phyloP scores from a whole-genome alignment of 2,113 vertebrate species.

The Pantherophis guttatus region DNA sequence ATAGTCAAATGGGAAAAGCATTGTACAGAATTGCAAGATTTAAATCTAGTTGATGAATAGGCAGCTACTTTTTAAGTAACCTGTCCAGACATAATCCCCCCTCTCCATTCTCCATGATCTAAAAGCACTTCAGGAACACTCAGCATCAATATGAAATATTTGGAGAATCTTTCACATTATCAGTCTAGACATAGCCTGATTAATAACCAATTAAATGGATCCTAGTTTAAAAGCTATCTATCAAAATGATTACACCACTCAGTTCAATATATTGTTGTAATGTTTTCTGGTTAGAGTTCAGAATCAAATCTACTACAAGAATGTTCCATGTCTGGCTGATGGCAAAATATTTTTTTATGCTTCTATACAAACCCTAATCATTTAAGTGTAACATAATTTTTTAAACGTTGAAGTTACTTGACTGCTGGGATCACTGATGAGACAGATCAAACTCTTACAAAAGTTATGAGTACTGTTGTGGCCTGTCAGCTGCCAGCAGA shows the following conservation, averaged over 20 bases:
- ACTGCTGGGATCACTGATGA: background rate
- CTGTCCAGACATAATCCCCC: slow-evolving; percentile 58
- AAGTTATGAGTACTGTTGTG: background rate
- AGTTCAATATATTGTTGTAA: slow-evolving; percentile 61
- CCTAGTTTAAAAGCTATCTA: slow-evolving; percentile 54
- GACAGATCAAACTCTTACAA: too few relatives aligned
- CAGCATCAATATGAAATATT: slow-evolving; percentile 48
- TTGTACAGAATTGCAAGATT: slow-evolving; percentile 41
- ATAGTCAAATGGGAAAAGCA: slow-evolving; percentile 38
- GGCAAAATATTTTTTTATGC: background rate
- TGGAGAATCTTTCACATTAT: slow-evolving; percentile 61
- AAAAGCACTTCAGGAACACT: slow-evolving; percentile 57
- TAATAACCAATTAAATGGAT: slow-evolving; percentile 61
- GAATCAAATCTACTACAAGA: background rate
- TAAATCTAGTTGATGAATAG: slow-evolving; percentile 63
- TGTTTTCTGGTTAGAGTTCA: slow-evolving; percentile 54
- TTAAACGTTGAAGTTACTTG: background rate
- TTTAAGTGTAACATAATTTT: background rate
- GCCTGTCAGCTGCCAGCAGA: too few relatives aligned
- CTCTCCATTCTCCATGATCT: slow-evolving; percentile 55
- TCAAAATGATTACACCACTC: slow-evolving; percentile 60
- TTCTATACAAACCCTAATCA: background rate
- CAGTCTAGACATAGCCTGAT: slow-evolving; percentile 51
- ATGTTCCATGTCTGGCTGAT: background rate
- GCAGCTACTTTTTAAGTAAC: slow-evolving; percentile 52